phyloP scores from a whole-genome alignment of 2,888 invertebrate genomes.

The Pristionchus entomophagus region DNA sequence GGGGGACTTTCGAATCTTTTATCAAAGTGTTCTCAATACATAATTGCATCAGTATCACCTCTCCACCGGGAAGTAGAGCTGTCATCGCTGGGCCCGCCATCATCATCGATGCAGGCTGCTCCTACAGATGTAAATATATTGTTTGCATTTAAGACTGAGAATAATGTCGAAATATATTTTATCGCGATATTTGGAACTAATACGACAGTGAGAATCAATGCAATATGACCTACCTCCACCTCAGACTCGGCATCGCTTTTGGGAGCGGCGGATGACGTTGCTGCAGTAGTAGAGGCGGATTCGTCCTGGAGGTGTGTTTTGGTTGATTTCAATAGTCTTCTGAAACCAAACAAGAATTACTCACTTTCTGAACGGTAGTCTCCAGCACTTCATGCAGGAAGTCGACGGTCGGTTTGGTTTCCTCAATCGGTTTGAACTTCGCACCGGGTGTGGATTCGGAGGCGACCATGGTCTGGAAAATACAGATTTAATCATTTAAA shows the following conservation, averaged over 20 bases:
- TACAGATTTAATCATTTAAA: no score
- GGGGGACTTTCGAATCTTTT: background rate
- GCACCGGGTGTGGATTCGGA: background rate
- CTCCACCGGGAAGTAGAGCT: background rate
- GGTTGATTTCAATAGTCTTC: background rate
- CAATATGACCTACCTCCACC: background rate
- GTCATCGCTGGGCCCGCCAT: background rate
- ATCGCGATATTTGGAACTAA: background rate
- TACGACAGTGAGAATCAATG: no score
- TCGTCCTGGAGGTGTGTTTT: conserved; percentile 12
- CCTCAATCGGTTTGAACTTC: background rate
- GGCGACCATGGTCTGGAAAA: background rate
- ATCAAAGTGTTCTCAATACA: background rate
- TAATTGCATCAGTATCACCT: background rate
- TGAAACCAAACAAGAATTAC: background rate
- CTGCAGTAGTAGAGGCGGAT: background rate
- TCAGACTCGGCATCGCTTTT: background rate
- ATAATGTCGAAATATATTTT: background rate
- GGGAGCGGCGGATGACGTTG: background rate
- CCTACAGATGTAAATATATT: background rate
- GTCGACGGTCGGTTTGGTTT: background rate
- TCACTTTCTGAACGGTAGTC: background rate
- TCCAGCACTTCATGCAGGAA: conserved; percentile 8
- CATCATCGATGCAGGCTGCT: background rate
- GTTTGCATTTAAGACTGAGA: background rate